Percentiles rank a stretch among this genome's conserved stretches.
Evolutionary conservation across 2,888 invertebrate species (phyloP).

Genomic region (Metopia argyrocephala): DNA sequence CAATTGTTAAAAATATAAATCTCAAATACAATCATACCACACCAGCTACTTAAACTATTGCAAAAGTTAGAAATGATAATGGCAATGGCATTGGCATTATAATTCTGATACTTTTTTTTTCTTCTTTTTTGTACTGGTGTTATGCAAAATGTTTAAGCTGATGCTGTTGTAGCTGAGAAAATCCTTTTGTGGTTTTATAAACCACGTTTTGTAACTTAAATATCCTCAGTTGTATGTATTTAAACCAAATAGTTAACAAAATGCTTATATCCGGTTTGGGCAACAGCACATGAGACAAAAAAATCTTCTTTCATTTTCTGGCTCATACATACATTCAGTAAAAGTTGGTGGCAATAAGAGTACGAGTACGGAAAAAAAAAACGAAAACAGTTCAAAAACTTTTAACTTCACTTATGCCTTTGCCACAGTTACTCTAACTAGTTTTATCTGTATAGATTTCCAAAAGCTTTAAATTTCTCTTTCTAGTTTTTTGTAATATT

Average conservation of each 20-base stretch:
- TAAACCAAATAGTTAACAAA: slow-evolving; percentile 63
- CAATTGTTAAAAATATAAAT: slow-evolving; percentile 45
- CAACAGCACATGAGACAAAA: slow-evolving; percentile 23
- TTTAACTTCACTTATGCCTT: slow-evolving; percentile 59
- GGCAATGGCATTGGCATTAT: not conserved
- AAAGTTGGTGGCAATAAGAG: not conserved
- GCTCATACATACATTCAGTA: not conserved
- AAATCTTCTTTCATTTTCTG: not conserved
- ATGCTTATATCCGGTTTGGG: slow-evolving; percentile 61
- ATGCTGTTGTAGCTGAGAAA: slow-evolving; percentile 55
- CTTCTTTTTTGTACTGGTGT: slow-evolving; percentile 18
- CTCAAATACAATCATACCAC: not conserved
- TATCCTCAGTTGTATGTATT: slow-evolving; percentile 61
- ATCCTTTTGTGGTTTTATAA: slow-evolving; percentile 66
- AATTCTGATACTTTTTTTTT: not conserved
- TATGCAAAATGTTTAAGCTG: slow-evolving; percentile 29
- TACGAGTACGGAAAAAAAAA: not conserved
- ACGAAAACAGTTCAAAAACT: slow-evolving; percentile 26
- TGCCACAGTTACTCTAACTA: slow-evolving; percentile 52
- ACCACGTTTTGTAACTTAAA: slow-evolving; percentile 67
- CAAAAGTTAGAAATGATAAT: slow-evolving; percentile 3
- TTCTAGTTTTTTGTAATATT: slow-evolving; percentile 8
- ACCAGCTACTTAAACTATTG: not conserved
- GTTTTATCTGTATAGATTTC: slow-evolving; percentile 54
- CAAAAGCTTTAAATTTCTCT: not conserved